Conservation (phyloP, 2,113 vertebrate genomes). For the Gymnorhina tibicen region DNA sequence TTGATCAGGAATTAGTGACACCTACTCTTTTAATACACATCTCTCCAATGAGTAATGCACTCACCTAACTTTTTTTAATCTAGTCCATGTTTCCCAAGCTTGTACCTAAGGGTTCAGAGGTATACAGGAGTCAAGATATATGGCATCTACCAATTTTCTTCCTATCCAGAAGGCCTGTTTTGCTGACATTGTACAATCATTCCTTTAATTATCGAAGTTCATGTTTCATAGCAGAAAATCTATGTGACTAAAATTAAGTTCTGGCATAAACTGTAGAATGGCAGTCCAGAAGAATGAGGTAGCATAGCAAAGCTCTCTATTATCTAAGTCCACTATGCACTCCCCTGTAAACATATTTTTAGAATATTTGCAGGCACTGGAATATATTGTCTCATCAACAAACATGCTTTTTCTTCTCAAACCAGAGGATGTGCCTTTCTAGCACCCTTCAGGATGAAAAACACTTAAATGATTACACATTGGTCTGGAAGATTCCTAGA, state of each 20-base stretch:
- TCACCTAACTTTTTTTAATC: neutral
- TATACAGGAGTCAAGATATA: neutral
- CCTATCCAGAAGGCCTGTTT: neutral
- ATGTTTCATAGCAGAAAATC: neutral
- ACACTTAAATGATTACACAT: neutral
- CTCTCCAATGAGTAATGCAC: neutral
- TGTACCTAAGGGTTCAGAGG: neutral
- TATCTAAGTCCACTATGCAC: neutral
- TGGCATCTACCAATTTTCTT: neutral
- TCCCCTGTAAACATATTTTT: neutral
- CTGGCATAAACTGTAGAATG: neutral
- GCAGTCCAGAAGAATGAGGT: neutral
- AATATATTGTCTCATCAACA: neutral
- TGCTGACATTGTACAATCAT: neutral
- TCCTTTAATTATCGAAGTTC: neutral
- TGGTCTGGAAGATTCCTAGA: neutral
- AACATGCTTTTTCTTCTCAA: neutral
- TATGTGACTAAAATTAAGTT: neutral
- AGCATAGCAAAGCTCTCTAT: neutral
- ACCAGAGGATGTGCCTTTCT: neutral
- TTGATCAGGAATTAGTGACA: neutral
- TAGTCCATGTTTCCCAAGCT: neutral
- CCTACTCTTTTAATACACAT: neutral
- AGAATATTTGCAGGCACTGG: neutral
- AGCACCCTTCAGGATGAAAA: neutral